Evolutionary conservation across 2,888 invertebrate species (phyloP), one percentile per base, ranked within the genome.

Genomic region (Agapetus fuscipes): DNA sequence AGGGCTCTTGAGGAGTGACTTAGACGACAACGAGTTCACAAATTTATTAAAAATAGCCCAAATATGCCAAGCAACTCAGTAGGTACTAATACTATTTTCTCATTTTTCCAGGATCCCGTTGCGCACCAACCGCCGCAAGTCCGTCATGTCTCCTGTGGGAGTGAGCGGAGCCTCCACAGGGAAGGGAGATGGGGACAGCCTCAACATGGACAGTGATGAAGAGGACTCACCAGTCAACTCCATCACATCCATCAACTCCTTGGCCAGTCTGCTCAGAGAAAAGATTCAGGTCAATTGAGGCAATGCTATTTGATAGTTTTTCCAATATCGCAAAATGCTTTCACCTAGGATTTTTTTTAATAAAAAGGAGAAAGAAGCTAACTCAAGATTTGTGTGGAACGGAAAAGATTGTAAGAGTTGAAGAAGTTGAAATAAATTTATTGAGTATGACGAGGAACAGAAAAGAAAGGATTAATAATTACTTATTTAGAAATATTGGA

Each of bases 171-270:
- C 76, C 34, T 71, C 55, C 49, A 60, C 64, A 57, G 52, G 60
- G 41, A 67, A 67, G 43, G 62, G 63, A 54, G 66, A 63, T 50
- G 71, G 66, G 56, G 73, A 65, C 56, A 68, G 68, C 51, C 64
- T 49, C 55, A 74, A 66, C 57, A 72, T 68, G 71, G 74, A 74
- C 42, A 59, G 64, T 46, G 56, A 62, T 15, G 76, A 75, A 24
- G 75, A 72, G 13, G 77, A 78, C 41, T 82, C 82, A 2, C 79
- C 80, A 0, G 78, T 74, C 48, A 81, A 84, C 53, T 88, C 88
- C 4, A 81, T 88, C 52, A 87, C 87, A 1, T 87, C 86, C 30
- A 78, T 87, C 51, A 88, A 87, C 62, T 87, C 87, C 0, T 73
- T 89, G 49, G 86, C 87, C 41, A 87, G 87, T 56, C 62, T 89